phyloP scores from a whole-genome alignment of 2,888 invertebrate genomes.

The Galerucella calmariensis region DNA sequence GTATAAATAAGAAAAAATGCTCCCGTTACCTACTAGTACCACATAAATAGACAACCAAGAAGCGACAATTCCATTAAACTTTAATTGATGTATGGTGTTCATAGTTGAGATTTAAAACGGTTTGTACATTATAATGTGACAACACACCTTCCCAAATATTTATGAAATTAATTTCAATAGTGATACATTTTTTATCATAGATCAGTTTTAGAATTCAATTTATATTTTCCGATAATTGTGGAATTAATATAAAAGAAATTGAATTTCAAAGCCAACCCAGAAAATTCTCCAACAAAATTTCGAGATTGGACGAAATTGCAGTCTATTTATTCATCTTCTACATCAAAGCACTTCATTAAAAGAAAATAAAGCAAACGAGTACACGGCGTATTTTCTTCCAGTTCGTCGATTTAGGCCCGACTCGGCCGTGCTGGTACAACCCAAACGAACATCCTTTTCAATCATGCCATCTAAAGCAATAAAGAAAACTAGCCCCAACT shows the following conservation, averaged over 20 bases:
- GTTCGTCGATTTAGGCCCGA: conserved; percentile 19
- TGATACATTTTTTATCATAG: not conserved
- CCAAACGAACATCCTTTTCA: conserved; percentile 50
- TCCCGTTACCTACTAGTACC: too few species aligned
- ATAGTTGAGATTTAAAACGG: too few species aligned
- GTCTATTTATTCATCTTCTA: conserved; percentile 37
- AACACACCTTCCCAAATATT: too few species aligned
- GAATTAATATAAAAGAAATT: not conserved
- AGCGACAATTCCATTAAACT: too few species aligned
- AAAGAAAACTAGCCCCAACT: conserved; percentile 47
- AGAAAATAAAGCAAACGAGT: conserved; percentile 37
- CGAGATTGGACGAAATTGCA: conserved; percentile 8
- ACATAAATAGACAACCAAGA: too few species aligned
- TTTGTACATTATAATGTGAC: too few species aligned
- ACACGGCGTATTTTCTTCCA: conserved; percentile 37
- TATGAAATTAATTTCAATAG: too few species aligned
- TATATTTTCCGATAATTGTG: not conserved
- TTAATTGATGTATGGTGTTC: too few species aligned
- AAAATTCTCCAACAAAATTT: not conserved
- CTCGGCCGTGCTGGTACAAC: conserved; percentile 40
- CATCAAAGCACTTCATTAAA: conserved; percentile 44
- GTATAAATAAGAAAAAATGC: too few species aligned
- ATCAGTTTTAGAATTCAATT: not conserved
- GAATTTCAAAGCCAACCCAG: not conserved
- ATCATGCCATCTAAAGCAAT: conserved; percentile 46